These are phyloP conservation scores for Kuschelorhynchus macadamiae DNA, from an alignment of 2,888 invertebrate genomes.

Conservation along the genomic window DNA sequence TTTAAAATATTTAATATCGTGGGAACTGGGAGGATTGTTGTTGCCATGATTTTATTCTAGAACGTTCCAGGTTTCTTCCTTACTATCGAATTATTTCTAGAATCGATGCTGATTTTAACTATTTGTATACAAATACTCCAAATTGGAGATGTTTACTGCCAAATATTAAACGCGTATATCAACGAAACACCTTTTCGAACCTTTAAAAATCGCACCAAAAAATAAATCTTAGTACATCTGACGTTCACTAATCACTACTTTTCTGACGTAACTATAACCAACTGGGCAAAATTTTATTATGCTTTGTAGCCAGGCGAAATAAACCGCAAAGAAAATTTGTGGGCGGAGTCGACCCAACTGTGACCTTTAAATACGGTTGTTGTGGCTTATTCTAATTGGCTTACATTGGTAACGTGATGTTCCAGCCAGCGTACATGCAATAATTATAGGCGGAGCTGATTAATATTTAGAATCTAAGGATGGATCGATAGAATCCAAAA, in stretches of 20 bases:
- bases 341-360: conserved; percentile 1
- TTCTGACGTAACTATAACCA: neutral
- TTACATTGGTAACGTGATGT: neutral
- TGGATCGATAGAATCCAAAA: no score
- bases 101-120: neutral
- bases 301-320: conserved; percentile 16
- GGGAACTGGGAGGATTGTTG: conserved; percentile 55
- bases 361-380: no score
- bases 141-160: neutral
- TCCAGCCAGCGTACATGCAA: no score
- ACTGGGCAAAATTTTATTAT: neutral
- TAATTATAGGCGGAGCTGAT: no score
- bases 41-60: conserved; percentile 35
- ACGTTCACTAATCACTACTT: no score
- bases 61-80: conserved; percentile 15
- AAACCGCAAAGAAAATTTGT: conserved; percentile 7
- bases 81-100: neutral
- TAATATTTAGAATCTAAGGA: no score
- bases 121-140: neutral
- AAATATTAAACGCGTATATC: no score
- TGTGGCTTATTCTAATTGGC: conserved; percentile 27
- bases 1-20: conserved; percentile 64
- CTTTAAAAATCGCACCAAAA: conserved; percentile 7
- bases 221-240: no score
- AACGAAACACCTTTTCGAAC: conserved; percentile 1